Evolutionary conservation across 2,797 vertebrate species (phyloP), one percentile per base, ranked within the genome.

Genomic region (Avahi laniger): DNA sequence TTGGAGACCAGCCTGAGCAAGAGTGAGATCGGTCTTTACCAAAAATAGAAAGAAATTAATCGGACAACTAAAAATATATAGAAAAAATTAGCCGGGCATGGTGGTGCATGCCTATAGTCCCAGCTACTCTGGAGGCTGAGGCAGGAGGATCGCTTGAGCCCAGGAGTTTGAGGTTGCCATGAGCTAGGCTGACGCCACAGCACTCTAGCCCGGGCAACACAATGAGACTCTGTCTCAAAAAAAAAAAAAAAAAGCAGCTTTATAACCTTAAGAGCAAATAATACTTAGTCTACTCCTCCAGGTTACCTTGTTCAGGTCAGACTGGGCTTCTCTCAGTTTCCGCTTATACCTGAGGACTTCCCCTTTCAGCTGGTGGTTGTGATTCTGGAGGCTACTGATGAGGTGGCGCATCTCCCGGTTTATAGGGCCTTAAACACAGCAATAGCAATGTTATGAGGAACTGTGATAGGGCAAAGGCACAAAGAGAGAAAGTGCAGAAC

Each of bases 341-440:
- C 99, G 97, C 96, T 99, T 99, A 97, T 99, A 99, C 96, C 99
- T 99, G 59, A 99, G 98, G 95, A 99, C 99, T 87, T 99, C 99
- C 86, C 99, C 99, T 97, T 99, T 99, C 98, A 99, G 99, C 98
- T 99, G 99, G 97, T 99, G 99, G 98, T 99, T 99, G 98, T 99
- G 99, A 43, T 99, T 99, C 98, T 99, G 99, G 84, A 99, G 99
- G 3, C 99, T 99, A 98, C 99, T 99, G 97, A 99, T 99, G 82
- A 99, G 99, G 93, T 99, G 99, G 73, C 99, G 99, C 99, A 99
- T 99, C 98, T 99, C 99, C 59, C 99, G 98, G 98, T 99, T 99
- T 89, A 99, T 99, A 2, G 99, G 99, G 7, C 99, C 99, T 99
- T 97, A 94, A 97, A 91, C 1, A 93, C 63, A 86, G 54, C 97